Evolutionary conservation across 2,113 vertebrate species (phyloP).

Genomic region (Anseranas semipalmata): DNA sequence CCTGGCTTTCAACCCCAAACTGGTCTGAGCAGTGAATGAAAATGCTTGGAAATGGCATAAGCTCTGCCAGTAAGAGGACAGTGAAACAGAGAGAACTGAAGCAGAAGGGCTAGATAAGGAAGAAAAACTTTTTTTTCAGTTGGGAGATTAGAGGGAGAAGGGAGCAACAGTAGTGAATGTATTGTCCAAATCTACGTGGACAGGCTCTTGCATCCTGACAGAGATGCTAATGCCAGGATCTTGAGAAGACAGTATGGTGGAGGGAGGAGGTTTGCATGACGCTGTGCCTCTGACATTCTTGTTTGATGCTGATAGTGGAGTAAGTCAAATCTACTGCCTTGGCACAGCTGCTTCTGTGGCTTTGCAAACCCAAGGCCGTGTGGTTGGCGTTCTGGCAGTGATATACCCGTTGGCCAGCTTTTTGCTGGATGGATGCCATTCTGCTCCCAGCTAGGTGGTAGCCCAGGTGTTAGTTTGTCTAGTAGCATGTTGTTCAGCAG

Average conservation of each 20-base stretch:
- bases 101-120: background rate
- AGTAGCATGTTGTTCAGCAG: background rate
- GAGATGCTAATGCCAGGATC: background rate
- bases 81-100: background rate
- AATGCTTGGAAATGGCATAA: background rate
- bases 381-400: background rate
- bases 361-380: background rate
- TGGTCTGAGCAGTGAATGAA: background rate
- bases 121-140: background rate
- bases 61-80: background rate
- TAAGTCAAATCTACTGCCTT: background rate
- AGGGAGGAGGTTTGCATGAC: background rate
- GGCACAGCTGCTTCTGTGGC: background rate
- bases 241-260: rapidly evolving
- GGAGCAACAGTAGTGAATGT: background rate
- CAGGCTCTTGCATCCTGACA: background rate
- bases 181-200: background rate
- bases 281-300: background rate
- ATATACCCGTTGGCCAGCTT: background rate
- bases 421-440: background rate
- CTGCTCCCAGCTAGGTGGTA: background rate
- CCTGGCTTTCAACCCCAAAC: background rate
- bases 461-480: background rate
- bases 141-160: background rate
- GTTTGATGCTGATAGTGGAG: background rate